Percentiles rank a stretch among this genome's conserved stretches.
phyloP scores from a whole-genome alignment of 2,888 invertebrate species.

The Synanthedon tipuliformis region DNA sequence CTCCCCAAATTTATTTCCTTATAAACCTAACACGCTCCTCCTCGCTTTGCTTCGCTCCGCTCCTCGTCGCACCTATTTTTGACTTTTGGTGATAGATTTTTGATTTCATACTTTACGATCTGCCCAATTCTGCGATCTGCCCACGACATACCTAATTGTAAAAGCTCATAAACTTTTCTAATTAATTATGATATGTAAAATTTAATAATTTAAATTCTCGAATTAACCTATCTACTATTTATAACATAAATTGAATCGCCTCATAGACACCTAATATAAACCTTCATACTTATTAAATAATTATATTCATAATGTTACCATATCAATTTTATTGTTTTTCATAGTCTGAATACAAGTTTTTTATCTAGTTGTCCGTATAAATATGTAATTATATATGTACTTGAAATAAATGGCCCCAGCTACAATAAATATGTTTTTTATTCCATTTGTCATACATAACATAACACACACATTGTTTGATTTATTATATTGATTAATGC shows the following conservation, averaged over 20 bases:
- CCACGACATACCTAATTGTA: too few species aligned
- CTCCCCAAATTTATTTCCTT: too few species aligned
- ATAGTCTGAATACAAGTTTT: constrained; percentile 56
- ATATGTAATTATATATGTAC: constrained; percentile 26
- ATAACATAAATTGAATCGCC: constrained; percentile 10
- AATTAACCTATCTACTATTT: constrained; percentile 3
- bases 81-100: too few species aligned
- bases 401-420: constrained; percentile 60
- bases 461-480: too few species aligned
- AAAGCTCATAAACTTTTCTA: constrained; percentile 1
- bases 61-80: too few species aligned
- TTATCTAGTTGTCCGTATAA: constrained; percentile 56
- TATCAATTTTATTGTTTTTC: constrained; percentile 57
- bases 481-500: too few species aligned
- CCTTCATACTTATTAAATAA: constrained; percentile 38
- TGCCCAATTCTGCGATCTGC: too few species aligned
- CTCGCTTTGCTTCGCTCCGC: too few species aligned
- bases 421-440: constrained; percentile 25
- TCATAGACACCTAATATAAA: constrained; percentile 27
- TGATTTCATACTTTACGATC: too few species aligned
- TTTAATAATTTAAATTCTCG: constrained; percentile 1
- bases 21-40: too few species aligned
- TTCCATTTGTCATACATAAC: constrained; percentile 7
- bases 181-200: constrained; percentile 4
- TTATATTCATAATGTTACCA: constrained; percentile 63